Percentiles rank a stretch among this genome's conserved stretches.
phyloP scores from a whole-genome alignment of 2,797 vertebrate species.

The Eulemur rubriventer region DNA sequence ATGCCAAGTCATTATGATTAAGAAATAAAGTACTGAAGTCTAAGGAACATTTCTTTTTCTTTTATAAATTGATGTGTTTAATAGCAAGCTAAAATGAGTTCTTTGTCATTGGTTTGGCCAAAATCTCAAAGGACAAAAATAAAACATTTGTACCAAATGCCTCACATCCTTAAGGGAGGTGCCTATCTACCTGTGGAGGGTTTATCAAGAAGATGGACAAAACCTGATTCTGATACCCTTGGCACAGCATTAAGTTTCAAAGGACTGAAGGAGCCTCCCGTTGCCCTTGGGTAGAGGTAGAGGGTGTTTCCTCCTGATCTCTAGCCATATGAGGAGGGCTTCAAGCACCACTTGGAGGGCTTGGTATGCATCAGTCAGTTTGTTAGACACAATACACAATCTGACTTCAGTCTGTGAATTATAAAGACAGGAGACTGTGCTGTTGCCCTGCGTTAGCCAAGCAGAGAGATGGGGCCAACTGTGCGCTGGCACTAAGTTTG shows the following conservation, averaged over 20 bases:
- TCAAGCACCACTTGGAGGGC: not conserved
- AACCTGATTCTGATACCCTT: not conserved
- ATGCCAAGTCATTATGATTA: not conserved
- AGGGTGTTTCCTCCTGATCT: accelerated
- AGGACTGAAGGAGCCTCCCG: accelerated
- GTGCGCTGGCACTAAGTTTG: not conserved
- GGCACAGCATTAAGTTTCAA: not conserved
- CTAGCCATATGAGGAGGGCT: accelerated
- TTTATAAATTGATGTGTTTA: not conserved
- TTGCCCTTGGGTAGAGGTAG: not conserved
- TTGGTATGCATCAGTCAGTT: not conserved
- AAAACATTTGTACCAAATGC: not conserved
- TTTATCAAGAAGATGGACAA: not conserved
- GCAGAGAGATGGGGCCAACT: not conserved
- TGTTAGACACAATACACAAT: not conserved
- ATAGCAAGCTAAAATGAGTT: not conserved
- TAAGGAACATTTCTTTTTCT: not conserved
- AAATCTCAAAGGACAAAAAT: not conserved
- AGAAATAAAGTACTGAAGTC: not conserved
- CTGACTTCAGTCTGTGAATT: not conserved
- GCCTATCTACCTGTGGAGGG: accelerated
- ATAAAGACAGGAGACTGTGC: not conserved
- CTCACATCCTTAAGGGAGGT: not conserved
- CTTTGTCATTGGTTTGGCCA: not conserved
- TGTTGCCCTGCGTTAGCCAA: not conserved